Conservation (phyloP, 1,140 invertebrate genomes). For the Planococcus citri region DNA sequence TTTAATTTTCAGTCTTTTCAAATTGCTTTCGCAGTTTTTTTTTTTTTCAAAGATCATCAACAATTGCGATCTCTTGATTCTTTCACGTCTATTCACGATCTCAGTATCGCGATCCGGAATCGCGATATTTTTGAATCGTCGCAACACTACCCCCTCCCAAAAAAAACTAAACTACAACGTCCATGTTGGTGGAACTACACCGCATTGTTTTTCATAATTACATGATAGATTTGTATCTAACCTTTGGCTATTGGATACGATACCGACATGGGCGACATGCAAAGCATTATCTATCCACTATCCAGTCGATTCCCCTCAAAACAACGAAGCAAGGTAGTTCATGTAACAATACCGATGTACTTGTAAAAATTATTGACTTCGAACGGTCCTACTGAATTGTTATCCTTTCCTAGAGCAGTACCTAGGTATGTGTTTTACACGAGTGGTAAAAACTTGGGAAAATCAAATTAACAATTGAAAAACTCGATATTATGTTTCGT, state of each 20-base stretch:
- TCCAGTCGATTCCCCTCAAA: slow-evolving; percentile 9
- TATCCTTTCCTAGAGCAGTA: slow-evolving; percentile 10
- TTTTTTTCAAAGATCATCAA: too few species aligned
- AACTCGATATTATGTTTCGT: neutral
- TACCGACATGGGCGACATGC: slow-evolving; percentile 8
- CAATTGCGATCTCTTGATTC: too few species aligned
- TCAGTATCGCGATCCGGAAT: too few species aligned
- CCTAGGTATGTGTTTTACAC: neutral
- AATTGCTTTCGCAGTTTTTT: too few species aligned
- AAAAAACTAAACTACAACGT: too few species aligned
- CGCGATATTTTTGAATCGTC: too few species aligned
- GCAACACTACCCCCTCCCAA: too few species aligned
- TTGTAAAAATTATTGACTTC: slow-evolving; percentile 15
- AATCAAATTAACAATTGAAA: neutral
- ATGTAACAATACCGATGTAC: neutral
- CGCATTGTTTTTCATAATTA: slow-evolving; percentile 11
- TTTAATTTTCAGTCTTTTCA: too few species aligned
- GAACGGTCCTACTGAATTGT: slow-evolving; percentile 4
- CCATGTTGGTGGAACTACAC: too few species aligned
- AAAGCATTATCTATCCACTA: too few species aligned
- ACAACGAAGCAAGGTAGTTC: slow-evolving; percentile 10
- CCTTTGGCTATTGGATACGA: neutral
- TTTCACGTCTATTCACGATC: too few species aligned
- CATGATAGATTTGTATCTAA: slow-evolving; percentile 12
- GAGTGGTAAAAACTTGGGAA: neutral